Conservation (phyloP, 2,797 vertebrate genomes). For the Premnoplex brunnescens region DNA sequence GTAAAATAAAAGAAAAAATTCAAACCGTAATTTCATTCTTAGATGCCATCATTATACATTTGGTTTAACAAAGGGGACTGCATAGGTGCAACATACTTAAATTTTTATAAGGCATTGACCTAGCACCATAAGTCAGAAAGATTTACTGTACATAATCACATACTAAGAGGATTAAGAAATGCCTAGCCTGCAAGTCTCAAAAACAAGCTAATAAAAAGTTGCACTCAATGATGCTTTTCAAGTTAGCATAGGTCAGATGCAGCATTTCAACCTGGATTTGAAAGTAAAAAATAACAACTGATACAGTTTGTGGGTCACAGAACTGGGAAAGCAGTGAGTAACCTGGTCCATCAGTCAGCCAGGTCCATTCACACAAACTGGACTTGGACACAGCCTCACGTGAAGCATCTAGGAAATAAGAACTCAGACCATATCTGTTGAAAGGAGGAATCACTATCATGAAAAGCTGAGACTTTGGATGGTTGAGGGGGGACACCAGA, state of each 20-base stretch:
- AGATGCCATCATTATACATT: constrained; percentile 28
- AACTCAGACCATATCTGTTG: background rate
- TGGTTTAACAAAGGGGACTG: constrained; percentile 52
- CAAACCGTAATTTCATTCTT: background rate
- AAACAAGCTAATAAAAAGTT: constrained; percentile 5
- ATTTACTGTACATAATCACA: constrained; percentile 38
- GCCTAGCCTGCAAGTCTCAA: constrained; percentile 15
- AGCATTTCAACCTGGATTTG: constrained; percentile 20
- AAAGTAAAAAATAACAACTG: constrained; percentile 16
- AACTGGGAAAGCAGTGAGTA: background rate
- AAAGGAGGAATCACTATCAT: background rate
- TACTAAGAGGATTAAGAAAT: constrained; percentile 38
- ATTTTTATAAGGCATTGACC: constrained; percentile 60
- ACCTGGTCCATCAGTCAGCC: background rate
- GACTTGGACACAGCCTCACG: background rate
- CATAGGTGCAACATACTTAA: constrained; percentile 55
- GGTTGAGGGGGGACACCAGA: background rate
- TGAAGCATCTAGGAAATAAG: background rate
- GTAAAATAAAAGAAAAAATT: background rate
- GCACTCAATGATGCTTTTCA: constrained; percentile 2
- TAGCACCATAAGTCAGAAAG: constrained; percentile 57
- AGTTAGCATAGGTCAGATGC: background rate
- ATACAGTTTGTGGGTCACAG: background rate
- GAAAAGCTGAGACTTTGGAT: background rate
- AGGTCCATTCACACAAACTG: background rate